These are phyloP conservation scores for Hydrochoerus hydrochaeris DNA, from an alignment of 2,113 vertebrate genomes.

Conservation along the genomic window DNA sequence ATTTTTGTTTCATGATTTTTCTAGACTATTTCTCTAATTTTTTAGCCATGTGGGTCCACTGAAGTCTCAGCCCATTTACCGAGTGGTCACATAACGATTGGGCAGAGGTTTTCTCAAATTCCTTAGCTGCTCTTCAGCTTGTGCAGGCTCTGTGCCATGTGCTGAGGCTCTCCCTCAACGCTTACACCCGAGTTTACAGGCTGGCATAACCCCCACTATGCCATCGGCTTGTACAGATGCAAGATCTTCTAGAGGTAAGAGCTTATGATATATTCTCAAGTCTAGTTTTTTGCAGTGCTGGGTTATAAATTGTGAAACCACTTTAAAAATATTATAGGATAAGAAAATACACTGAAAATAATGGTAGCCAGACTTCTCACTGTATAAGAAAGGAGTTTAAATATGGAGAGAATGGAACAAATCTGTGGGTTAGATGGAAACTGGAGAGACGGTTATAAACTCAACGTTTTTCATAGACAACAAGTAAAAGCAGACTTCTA, in stretches of 20 bases:
- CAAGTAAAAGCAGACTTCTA: constrained; percentile 1
- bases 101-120: background rate
- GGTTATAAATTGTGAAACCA: constrained; percentile 6
- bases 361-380: background rate
- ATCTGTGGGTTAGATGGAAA: background rate
- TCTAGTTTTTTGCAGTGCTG: background rate
- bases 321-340: background rate
- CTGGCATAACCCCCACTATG: background rate
- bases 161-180: background rate
- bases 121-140: background rate
- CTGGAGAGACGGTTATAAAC: constrained; percentile 1
- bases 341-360: constrained; percentile 8
- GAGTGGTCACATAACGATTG: background rate
- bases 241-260: background rate
- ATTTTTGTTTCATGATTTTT: constrained; percentile 1
- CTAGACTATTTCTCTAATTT: background rate
- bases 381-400: background rate
- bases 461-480: constrained; percentile 30
- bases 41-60: background rate
- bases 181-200: background rate
- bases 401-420: constrained; percentile 31
- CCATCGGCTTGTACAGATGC: background rate
- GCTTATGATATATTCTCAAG: background rate
- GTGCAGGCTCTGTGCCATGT: background rate
- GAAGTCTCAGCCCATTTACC: background rate